phyloP scores from a whole-genome alignment of 2,888 invertebrate species.

The Mechanitis mazaeus region DNA sequence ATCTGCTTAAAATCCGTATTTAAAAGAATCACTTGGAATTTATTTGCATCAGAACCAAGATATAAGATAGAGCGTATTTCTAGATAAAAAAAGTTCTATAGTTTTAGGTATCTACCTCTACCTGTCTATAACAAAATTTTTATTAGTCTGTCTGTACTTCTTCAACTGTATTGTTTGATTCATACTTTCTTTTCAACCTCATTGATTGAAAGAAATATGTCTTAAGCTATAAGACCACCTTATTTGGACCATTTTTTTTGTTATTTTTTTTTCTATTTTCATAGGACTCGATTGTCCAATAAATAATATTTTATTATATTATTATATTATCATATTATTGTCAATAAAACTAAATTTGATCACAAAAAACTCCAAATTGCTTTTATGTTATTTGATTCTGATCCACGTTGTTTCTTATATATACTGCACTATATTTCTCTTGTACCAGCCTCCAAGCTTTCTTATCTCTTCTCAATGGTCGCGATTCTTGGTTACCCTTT shows the following conservation, averaged over 20 bases:
- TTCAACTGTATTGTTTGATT: too few relatives aligned
- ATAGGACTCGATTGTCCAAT: too few relatives aligned
- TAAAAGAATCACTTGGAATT: slow-evolving; percentile 76
- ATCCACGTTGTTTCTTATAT: not conserved
- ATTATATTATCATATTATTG: too few relatives aligned
- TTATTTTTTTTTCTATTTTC: too few relatives aligned
- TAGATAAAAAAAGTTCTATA: not conserved
- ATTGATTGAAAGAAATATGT: too few relatives aligned
- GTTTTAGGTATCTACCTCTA: not conserved
- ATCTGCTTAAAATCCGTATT: slow-evolving; percentile 76
- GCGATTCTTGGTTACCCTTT: slow-evolving; percentile 76
- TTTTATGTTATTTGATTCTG: not conserved
- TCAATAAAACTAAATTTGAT: too few relatives aligned
- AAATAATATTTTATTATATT: too few relatives aligned
- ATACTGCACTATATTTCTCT: slow-evolving; percentile 17
- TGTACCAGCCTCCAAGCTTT: slow-evolving; percentile 45
- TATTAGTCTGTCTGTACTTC: too few relatives aligned
- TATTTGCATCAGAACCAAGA: slow-evolving; percentile 54
- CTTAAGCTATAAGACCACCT: too few relatives aligned
- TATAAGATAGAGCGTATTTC: slow-evolving; percentile 24
- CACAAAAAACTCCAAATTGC: not conserved
- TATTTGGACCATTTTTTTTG: too few relatives aligned
- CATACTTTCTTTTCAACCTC: too few relatives aligned
- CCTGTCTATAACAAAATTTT: too few relatives aligned
- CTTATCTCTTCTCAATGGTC: slow-evolving; percentile 73